phyloP scores from a whole-genome alignment of 2,797 vertebrate genomes.

The Chloroceryle amazona region DNA sequence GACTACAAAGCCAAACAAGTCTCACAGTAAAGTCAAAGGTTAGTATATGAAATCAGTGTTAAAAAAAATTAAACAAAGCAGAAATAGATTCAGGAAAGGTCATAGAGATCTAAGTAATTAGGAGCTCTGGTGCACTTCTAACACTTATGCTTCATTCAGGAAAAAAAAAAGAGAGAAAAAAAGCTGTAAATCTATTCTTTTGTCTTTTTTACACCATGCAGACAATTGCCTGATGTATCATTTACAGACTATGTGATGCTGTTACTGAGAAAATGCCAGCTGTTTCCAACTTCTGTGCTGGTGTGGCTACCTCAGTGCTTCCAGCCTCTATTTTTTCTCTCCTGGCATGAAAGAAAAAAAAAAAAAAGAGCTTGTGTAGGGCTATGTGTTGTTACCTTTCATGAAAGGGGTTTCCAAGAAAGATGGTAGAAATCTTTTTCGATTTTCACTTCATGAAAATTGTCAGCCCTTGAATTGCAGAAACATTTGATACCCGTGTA shows the following conservation, averaged over 20 bases:
- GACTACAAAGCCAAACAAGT: background rate
- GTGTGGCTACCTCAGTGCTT: background rate
- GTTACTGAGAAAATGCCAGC: background rate
- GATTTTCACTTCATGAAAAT: background rate
- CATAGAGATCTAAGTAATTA: background rate
- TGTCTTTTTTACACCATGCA: background rate
- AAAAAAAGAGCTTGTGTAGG: background rate
- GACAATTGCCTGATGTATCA: background rate
- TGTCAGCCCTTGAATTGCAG: background rate
- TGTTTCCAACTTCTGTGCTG: background rate
- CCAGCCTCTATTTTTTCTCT: background rate
- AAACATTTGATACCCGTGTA: background rate
- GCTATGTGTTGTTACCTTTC: background rate
- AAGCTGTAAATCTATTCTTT: background rate
- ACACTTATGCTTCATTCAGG: background rate
- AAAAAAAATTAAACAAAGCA: background rate
- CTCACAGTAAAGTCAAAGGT: background rate
- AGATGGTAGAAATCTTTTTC: background rate
- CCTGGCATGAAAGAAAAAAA: background rate
- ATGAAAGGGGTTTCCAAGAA: background rate
- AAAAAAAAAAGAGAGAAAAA: background rate
- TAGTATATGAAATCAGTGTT: background rate
- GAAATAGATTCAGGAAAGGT: background rate
- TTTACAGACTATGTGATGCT: background rate
- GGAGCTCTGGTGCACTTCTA: background rate